Evolutionary conservation across 2,113 vertebrate species (phyloP), one percentile per base, ranked within the genome.

Genomic region (Gopherus flavomarginatus): DNA sequence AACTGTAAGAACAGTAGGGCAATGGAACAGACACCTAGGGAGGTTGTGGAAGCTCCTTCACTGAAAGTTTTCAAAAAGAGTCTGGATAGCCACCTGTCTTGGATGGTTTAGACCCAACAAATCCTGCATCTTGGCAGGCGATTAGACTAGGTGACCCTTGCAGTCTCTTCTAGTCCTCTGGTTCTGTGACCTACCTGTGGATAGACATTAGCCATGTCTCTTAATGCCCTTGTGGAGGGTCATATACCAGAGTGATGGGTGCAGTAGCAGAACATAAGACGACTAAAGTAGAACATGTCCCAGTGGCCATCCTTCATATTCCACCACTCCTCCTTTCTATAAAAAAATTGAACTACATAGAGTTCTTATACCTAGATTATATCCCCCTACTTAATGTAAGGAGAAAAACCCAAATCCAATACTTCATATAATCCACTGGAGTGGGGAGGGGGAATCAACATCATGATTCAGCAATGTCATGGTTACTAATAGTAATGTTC

Each of bases 371-470:
- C 31, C 38, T 3, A 1, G 83, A 47, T 62, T 88, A 42, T 29
- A 83, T 92, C 94, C 94, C 77, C 86, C 57, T 72, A 80, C 92
- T 94, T 91, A 92, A 89, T 89, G 89, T 93, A 14, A 35, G 69
- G 75, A 69, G 42, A 21, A 75, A 93, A 82, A 11, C 5, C 29
- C n/a, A 86, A 92, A 93, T 85, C 17, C 75, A 57, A 19, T 6
- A 24, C 50, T 96, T 86, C 42, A 26, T 47, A 27, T 53, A 77
- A 87, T 38, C 38, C 77, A 38, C 5, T 2, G 0, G 14, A 26
- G 26, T 1, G 8, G 50, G 50, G 50, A 2, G 8, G 54, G 27
- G 12, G 57, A 12, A 93, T 29, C 44, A 90, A 16, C 26, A 65
- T 4, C 38, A 49, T 4, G 38, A 44, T 85, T 96, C 24, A 72